Evolutionary conservation across 35 echinoderm and acorn worm genomes (phyloP).

Genomic region (Ophioderma brevispina): DNA sequence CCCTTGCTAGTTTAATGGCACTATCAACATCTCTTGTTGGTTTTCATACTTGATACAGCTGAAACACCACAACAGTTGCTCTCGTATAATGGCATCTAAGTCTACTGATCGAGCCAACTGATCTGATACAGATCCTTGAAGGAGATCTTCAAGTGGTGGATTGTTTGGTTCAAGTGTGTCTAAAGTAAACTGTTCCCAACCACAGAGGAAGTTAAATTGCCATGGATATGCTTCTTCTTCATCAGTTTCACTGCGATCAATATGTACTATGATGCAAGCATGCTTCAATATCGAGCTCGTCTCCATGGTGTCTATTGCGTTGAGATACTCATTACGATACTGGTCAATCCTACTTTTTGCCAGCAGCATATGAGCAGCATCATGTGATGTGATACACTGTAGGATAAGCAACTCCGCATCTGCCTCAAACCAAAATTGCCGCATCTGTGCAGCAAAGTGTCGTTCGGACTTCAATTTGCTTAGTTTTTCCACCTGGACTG

Average conservation of each 20-base stretch:
- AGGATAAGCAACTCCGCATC: constrained; percentile 27
- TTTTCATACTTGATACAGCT: constrained; percentile 30
- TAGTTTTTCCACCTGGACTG: constrained; percentile 21
- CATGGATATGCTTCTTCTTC: constrained; percentile 22
- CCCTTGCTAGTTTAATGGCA: background rate
- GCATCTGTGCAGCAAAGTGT: constrained; percentile 25
- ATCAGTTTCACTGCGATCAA: constrained; percentile 11
- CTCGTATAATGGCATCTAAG: constrained; percentile 10
- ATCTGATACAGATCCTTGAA: constrained; percentile 12
- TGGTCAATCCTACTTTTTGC: constrained; percentile 28
- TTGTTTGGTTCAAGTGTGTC: constrained; percentile 31
- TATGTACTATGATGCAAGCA: constrained; percentile 38
- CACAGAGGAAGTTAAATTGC: constrained; percentile 55
- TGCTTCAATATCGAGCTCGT: background rate
- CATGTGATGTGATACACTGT: constrained; percentile 33
- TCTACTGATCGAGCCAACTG: background rate
- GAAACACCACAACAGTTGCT: constrained; percentile 38
- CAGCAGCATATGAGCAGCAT: constrained; percentile 39
- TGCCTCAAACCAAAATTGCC: constrained; percentile 15
- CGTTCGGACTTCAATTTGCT: constrained; percentile 27
- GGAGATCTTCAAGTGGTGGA: constrained; percentile 19
- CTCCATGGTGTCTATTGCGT: background rate
- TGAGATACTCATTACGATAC: background rate
- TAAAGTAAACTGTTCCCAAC: constrained; percentile 47
- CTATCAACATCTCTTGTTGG: constrained; percentile 15